Percentiles rank a stretch among this genome's conserved stretches.
Conservation (phyloP, 2,113 vertebrate species). For the Stercorarius parasiticus region DNA sequence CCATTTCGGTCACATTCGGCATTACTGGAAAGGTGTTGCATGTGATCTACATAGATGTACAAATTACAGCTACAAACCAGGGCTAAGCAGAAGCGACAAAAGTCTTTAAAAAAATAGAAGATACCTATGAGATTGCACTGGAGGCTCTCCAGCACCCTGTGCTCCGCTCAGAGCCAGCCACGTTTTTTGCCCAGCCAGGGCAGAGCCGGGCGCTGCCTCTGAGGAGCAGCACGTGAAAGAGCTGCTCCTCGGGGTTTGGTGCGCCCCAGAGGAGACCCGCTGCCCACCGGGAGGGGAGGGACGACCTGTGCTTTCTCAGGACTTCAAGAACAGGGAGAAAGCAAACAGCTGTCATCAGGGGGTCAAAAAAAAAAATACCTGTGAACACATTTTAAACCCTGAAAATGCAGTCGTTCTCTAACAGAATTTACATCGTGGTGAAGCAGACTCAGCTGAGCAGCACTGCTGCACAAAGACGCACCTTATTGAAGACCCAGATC, state of each 20-base stretch:
- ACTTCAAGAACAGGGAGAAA: neutral
- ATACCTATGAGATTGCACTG: too few relatives aligned
- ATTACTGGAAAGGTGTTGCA: neutral
- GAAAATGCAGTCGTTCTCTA: accelerated
- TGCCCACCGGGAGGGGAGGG: neutral
- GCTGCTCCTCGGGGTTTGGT: neutral
- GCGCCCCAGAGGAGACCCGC: neutral
- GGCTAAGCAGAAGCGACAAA: neutral
- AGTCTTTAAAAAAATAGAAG: neutral
- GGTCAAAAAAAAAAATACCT: neutral
- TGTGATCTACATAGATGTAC: too few relatives aligned
- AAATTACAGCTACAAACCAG: neutral
- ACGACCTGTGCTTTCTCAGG: neutral
- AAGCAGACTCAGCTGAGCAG: too few relatives aligned
- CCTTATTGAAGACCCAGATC: constrained; percentile 99
- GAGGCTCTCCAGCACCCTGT: neutral
- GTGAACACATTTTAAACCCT: neutral
- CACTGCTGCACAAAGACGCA: constrained; percentile 19
- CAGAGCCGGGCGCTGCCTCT: neutral
- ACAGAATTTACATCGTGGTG: neutral
- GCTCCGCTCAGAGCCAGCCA: neutral
- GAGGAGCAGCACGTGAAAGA: neutral
- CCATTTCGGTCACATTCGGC: neutral
- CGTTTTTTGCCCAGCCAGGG: accelerated
- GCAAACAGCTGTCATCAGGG: neutral